Conservation (phyloP, 2,797 vertebrate genomes). For the Anomalospiza imberbis region DNA sequence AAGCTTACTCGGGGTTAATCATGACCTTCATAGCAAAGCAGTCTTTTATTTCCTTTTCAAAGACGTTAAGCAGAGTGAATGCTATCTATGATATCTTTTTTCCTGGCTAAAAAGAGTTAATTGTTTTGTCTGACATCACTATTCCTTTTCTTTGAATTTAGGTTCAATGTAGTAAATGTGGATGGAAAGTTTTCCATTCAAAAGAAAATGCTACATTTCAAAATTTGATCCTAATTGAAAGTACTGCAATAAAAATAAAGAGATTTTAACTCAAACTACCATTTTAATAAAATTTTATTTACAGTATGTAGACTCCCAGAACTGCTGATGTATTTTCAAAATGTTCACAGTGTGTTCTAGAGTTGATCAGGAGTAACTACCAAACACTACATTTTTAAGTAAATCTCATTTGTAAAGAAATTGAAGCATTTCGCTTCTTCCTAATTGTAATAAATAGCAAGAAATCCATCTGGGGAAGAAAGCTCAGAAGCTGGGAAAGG, state of each 20-base stretch:
- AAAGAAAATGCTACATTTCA: neutral
- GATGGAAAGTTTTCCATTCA: neutral
- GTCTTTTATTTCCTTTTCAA: neutral
- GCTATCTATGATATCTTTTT: rapidly evolving
- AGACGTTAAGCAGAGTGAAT: rapidly evolving
- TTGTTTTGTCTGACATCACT: neutral
- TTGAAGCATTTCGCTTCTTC: neutral
- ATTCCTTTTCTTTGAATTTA: neutral
- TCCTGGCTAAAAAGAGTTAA: too few species aligned
- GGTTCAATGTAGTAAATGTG: rapidly evolving
- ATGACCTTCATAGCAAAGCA: neutral
- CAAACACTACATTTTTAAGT: neutral
- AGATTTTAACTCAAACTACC: neutral
- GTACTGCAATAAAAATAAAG: neutral
- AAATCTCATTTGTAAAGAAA: neutral
- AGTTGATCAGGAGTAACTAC: neutral
- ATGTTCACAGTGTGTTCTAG: rapidly evolving
- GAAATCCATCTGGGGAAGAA: neutral
- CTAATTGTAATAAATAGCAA: neutral
- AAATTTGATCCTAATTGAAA: neutral
- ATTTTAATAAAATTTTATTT: neutral
- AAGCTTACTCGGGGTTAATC: too few species aligned
- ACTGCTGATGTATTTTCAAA: neutral
- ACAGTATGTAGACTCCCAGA: neutral
- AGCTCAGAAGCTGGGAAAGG: neutral